Evolutionary conservation across 2,113 vertebrate genomes (phyloP), one percentile per base, ranked within the genome.

Genomic region (Pseudorectes ferrugineus): DNA sequence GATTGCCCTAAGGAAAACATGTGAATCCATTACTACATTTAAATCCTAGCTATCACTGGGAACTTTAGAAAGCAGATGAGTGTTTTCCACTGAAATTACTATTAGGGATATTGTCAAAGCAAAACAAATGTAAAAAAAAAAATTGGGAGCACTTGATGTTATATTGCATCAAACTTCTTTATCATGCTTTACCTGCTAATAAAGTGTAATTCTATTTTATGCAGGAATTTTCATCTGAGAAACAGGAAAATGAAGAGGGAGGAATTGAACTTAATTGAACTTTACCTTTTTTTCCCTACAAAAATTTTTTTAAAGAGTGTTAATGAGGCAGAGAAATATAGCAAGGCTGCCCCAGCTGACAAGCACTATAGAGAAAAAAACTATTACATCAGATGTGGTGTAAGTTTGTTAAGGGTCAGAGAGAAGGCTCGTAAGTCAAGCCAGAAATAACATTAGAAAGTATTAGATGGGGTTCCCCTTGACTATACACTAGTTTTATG

Each of bases 371-470:
- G 12, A 91, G 61, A 42, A 74, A 45, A 89, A 81, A 55, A 2
- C 11, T 28, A 15, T 65, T 68, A 26, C 6, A 46, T 42, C 19
- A 78, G 14, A 85, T 85, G 15, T 65, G 11, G 33, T 59, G 6
- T 36, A 57, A 80, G 20, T 67, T 66, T 38, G 12, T 59, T 42
- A 95, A 87, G 28, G 84, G 35, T 78, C 45, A 57, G 36, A 72
- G 61, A 89, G 10, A 6, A 92, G 36, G 29, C 17, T 93, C 9
- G 2, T 52, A 31, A 87, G 8, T 24, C 72, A 81, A 85, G 14
- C 11, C 61, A 95, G 70, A 88, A 93, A 93, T 49, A 90, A 83
- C 3, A 40, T 52, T n/a, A 85, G 29, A 58, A 95, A 65, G n/a
- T 49, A 65, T 55, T 74, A 84, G 20, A 81, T 74, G 33, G 62